A percentile compares a stretch with the other conserved stretches of the same genome.
Conservation (phyloP, 2,888 invertebrate genomes). For the Abrostola triplasia region DNA sequence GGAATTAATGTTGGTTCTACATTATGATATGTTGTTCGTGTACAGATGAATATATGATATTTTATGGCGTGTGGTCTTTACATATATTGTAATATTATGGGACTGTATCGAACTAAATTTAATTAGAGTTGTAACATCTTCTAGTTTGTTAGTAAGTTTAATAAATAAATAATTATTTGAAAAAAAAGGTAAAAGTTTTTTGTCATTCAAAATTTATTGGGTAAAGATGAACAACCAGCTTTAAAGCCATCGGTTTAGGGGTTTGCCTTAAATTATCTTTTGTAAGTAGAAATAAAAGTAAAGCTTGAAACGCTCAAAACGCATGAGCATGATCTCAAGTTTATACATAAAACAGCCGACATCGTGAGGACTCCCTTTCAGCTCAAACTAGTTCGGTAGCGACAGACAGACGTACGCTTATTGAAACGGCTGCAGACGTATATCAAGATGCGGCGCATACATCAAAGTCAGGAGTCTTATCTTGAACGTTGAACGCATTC, state of each 20-base stretch:
- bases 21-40: conserved; percentile 40
- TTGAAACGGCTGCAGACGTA: conserved; percentile 71
- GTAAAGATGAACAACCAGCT: no score
- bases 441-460: conserved; percentile 75
- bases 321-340: not conserved
- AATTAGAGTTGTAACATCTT: no score
- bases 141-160: no score
- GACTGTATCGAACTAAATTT: no score
- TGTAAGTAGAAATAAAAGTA: not conserved
- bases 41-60: no score
- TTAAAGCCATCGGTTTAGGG: no score
- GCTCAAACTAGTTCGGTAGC: conserved; percentile 55
- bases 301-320: not conserved
- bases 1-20: conserved; percentile 33
- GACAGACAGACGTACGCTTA: conserved; percentile 63
- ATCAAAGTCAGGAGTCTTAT: conserved; percentile 79
- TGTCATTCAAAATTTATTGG: no score
- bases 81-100: no score
- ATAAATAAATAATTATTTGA: no score
- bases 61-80: no score
- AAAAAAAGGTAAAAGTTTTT: no score
- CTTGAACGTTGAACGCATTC: conserved; percentile 62
- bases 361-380: conserved; percentile 36
- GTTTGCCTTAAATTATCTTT: no score
- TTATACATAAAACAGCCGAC: conserved; percentile 21